phyloP scores from a whole-genome alignment of 2,797 vertebrate genomes.

The Hyperoplus immaculatus region DNA sequence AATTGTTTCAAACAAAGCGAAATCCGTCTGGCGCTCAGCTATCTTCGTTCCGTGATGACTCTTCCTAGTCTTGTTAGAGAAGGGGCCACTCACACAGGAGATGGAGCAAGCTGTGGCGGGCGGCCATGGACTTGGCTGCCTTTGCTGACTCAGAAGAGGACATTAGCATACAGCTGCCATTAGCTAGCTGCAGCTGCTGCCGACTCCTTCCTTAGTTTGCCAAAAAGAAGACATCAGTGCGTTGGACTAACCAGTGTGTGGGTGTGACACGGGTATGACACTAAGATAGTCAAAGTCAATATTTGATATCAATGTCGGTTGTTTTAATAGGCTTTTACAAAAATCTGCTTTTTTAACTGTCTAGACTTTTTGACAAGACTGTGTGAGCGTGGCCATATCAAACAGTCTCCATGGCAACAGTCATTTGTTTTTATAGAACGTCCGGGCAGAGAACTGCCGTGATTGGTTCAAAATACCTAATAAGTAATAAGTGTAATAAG shows the following conservation, averaged over 20 bases:
- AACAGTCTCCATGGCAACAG: no score
- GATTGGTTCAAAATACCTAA: no score
- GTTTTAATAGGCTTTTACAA: no score
- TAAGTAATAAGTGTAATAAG: no score
- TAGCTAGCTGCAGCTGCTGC: constrained; percentile 73
- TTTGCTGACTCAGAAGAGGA: constrained; percentile 79
- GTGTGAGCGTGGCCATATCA: no score
- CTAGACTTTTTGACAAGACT: no score
- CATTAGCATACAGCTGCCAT: constrained; percentile 85
- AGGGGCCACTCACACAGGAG: constrained; percentile 48
- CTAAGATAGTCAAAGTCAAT: no score
- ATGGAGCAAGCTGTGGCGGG: constrained; percentile 48
- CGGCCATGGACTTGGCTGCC: constrained; percentile 65
- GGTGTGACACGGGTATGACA: background rate
- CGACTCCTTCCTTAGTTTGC: constrained; percentile 55
- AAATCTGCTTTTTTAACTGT: no score
- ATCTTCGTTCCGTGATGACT: constrained; percentile 29
- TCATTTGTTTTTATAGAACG: no score
- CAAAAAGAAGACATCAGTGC: constrained; percentile 37
- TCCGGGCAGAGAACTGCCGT: no score
- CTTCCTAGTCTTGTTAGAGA: constrained; percentile 42
- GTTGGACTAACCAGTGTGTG: constrained; percentile 23
- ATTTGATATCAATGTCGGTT: no score
- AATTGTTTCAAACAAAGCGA: constrained; percentile 25
- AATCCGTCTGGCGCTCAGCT: constrained; percentile 27